phyloP scores from a whole-genome alignment of 2,888 invertebrate species.

The Cepaea hortensis region DNA sequence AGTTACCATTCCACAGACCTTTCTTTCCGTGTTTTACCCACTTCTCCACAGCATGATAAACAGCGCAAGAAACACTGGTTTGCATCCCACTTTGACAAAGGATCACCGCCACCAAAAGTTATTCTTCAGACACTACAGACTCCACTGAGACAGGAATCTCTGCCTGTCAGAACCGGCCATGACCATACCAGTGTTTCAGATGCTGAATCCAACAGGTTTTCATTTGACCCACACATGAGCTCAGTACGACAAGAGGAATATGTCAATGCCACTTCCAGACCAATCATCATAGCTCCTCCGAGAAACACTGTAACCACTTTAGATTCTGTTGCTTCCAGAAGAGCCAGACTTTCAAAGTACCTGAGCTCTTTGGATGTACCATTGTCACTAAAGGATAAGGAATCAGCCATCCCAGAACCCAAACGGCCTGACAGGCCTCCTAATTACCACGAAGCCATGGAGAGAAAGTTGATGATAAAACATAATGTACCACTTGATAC shows the following conservation, averaged over 20 bases:
- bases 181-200: constrained; percentile 59
- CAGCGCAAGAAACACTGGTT: not conserved
- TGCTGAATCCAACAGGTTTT: constrained; percentile 51
- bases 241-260: constrained; percentile 45
- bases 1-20: not conserved
- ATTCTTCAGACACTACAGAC: constrained; percentile 59
- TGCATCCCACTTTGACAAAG: constrained; percentile 52
- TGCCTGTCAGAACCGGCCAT: constrained; percentile 62
- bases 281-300: constrained; percentile 38
- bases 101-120: constrained; percentile 67
- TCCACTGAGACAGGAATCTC: constrained; percentile 39
- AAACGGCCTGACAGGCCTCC: constrained; percentile 69
- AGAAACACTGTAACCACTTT: not conserved
- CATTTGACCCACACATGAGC: constrained; percentile 38
- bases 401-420: not conserved
- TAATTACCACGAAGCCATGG: constrained; percentile 69
- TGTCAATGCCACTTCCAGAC: constrained; percentile 42
- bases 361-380: constrained; percentile 23
- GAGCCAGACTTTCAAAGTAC: constrained; percentile 42
- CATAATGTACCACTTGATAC: constrained; percentile 61
- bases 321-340: not conserved
- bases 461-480: constrained; percentile 63
- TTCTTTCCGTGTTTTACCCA: not conserved
- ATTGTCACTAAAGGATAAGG: constrained; percentile 17
- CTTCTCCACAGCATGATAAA: not conserved